phyloP scores from a whole-genome alignment of 1,140 invertebrate species.

The Leguminivora glycinivorella region DNA sequence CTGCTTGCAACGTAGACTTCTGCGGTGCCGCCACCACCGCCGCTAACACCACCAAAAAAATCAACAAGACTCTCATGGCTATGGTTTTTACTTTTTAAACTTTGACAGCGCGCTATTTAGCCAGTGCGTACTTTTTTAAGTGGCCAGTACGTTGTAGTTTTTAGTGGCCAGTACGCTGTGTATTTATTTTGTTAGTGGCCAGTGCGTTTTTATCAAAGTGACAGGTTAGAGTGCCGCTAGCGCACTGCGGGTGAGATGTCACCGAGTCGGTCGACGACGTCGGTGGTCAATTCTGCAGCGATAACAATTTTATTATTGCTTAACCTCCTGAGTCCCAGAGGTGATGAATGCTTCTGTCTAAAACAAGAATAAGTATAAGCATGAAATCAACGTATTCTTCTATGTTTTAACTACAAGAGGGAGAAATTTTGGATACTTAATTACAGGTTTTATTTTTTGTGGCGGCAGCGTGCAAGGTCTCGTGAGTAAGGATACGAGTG shows the following conservation, averaged over 20 bases:
- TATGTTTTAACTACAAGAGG: no score
- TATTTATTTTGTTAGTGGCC: constrained; percentile 15
- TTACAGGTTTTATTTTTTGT: no score
- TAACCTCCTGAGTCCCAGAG: no score
- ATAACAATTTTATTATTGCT: background rate
- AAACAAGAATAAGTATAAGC: no score
- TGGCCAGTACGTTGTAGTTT: background rate
- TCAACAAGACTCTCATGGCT: constrained; percentile 34
- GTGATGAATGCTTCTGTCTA: no score
- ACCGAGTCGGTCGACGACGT: constrained; percentile 17
- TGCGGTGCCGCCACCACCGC: constrained; percentile 33
- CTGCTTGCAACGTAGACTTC: constrained; percentile 34
- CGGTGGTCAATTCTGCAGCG: constrained; percentile 10
- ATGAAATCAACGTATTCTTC: no score
- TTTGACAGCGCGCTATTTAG: background rate
- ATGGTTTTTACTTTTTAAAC: background rate
- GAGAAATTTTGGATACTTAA: no score
- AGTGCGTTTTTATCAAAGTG: constrained; percentile 16
- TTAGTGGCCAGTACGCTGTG: constrained; percentile 3
- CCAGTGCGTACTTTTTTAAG: background rate
- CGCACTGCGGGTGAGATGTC: constrained; percentile 27
- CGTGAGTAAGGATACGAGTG: no score
- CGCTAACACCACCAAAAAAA: constrained; percentile 30
- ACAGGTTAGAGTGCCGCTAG: constrained; percentile 11
- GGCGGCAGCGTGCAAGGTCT: no score